Evolutionary conservation across 1,140 invertebrate genomes (phyloP).

Genomic region (Steinernema khuongi): DNA sequence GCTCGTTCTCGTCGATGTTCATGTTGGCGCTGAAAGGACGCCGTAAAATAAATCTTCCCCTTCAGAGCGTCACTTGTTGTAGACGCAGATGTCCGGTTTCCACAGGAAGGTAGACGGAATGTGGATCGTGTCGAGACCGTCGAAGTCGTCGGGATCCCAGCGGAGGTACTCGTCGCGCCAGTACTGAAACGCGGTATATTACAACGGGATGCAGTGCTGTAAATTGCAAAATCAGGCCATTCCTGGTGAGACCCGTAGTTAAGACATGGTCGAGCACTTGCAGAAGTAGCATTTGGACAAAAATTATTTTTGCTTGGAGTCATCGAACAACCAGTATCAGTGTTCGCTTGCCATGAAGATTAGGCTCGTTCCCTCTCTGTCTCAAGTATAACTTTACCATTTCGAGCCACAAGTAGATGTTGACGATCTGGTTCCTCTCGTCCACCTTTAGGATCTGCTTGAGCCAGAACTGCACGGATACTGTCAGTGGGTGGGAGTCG

Average conservation of each 20-base stretch:
- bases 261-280: too few species aligned
- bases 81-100: conserved; percentile 61
- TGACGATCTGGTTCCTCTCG: conserved; percentile 46
- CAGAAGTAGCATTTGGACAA: too few species aligned
- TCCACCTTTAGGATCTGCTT: conserved; percentile 53
- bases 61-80: conserved; percentile 62
- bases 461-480: conserved; percentile 52
- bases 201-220: too few species aligned
- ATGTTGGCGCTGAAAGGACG: conserved; percentile 43
- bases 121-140: conserved; percentile 56
- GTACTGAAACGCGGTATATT: too few species aligned
- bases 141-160: conserved; percentile 59
- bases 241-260: too few species aligned
- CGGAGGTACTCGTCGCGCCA: conserved; percentile 60
- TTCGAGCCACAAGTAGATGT: conserved; percentile 43
- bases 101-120: conserved; percentile 59
- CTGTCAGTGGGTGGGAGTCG: conserved; percentile 31
- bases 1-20: conserved; percentile 50
- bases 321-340: too few species aligned
- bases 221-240: too few species aligned
- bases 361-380: too few species aligned
- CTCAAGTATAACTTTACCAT: conserved; percentile 28
- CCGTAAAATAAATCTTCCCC: neutral
- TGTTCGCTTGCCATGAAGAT: too few species aligned
- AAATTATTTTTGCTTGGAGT: too few species aligned